Conservation (phyloP, 2,113 vertebrate genomes). For the Myrmecophaga tridactyla region DNA sequence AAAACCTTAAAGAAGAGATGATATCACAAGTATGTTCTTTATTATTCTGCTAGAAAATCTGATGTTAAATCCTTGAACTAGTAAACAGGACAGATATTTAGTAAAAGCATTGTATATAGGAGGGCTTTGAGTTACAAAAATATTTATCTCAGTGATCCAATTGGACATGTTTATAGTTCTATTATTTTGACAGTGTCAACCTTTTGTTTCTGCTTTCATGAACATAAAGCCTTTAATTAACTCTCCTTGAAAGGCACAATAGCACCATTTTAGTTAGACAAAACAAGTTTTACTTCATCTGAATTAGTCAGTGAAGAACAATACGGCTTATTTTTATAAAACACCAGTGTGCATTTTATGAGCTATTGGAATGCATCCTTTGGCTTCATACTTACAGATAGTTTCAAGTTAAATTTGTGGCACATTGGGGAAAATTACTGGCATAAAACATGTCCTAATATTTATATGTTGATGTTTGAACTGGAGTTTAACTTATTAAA, state of each 20-base stretch:
- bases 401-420: neutral
- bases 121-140: neutral
- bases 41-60: neutral
- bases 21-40: neutral
- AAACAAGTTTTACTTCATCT: neutral
- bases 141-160: neutral
- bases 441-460: neutral
- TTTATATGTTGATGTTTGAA: neutral
- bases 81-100: neutral
- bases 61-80: neutral
- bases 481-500: neutral
- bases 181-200: neutral
- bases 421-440: neutral
- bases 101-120: neutral
- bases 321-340: neutral
- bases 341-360: neutral
- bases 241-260: neutral
- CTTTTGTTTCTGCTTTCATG: neutral
- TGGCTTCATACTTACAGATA: neutral
- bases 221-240: neutral
- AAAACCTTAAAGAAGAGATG: neutral
- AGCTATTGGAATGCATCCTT: neutral
- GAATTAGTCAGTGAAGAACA: neutral
- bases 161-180: neutral
- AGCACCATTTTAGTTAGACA: neutral